A percentile compares a stretch with the other conserved stretches of the same genome.
phyloP scores from a whole-genome alignment of 2,797 vertebrate species.

The Bradypus variegatus region DNA sequence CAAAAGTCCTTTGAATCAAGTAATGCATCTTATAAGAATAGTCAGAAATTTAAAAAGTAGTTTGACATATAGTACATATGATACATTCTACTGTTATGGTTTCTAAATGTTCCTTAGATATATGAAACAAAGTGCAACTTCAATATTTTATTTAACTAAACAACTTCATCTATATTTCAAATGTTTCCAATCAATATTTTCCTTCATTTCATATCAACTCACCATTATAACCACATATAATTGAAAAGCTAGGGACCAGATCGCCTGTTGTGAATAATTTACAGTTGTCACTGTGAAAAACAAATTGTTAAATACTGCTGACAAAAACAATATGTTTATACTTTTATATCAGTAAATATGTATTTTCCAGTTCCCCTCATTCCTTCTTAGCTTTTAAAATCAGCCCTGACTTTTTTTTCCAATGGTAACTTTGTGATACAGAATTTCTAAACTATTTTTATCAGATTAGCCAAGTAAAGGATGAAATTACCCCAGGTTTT shows the following conservation, averaged over 20 bases:
- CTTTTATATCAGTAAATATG: constrained; percentile 61
- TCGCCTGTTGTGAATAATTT: constrained; percentile 69
- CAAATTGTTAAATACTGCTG: constrained; percentile 64
- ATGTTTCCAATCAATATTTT: constrained; percentile 78
- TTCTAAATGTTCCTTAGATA: constrained; percentile 21
- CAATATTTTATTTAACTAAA: constrained; percentile 61
- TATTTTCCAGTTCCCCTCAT: constrained; percentile 32
- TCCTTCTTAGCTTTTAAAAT: constrained; percentile 47
- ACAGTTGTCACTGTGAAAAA: constrained; percentile 65
- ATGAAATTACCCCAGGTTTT: not conserved
- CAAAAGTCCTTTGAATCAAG: constrained; percentile 9
- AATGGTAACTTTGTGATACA: not conserved
- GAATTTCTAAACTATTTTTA: not conserved
- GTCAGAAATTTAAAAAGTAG: constrained; percentile 10
- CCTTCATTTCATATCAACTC: constrained; percentile 64
- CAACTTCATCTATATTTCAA: constrained; percentile 79
- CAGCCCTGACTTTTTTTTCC: not conserved
- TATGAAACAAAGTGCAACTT: constrained; percentile 40
- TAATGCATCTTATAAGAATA: constrained; percentile 6
- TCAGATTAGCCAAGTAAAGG: not conserved
- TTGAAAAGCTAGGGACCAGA: constrained; percentile 68
- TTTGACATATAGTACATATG: not conserved
- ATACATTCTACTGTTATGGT: not conserved
- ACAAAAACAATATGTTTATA: constrained; percentile 56
- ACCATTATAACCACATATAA: constrained; percentile 59